A percentile compares a stretch with the other conserved stretches of the same genome.
These are phyloP conservation scores for Diprion similis DNA, from an alignment of 1,140 invertebrate species.

Conservation along the genomic window DNA sequence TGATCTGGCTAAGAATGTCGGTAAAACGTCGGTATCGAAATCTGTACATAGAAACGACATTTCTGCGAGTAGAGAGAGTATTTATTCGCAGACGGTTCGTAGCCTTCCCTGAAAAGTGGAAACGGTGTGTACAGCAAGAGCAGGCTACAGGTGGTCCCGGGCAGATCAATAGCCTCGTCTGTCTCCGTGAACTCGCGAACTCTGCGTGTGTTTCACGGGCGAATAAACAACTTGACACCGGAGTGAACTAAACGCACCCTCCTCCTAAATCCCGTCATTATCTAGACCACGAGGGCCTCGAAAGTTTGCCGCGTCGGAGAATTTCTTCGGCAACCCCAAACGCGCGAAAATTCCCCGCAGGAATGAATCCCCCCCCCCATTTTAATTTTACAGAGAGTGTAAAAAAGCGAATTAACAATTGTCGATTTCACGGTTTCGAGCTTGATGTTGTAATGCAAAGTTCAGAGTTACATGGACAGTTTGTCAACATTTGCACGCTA, in stretches of 20 bases:
- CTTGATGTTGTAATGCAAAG: too few species aligned
- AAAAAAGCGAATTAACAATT: too few species aligned
- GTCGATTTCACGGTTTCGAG: too few species aligned
- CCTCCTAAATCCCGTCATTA: background rate
- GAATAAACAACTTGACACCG: slow-evolving; percentile 2
- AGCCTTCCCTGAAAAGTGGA: background rate
- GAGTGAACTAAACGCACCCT: background rate
- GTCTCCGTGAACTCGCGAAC: slow-evolving; percentile 2
- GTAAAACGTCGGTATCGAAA: too few species aligned
- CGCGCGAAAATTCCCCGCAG: background rate
- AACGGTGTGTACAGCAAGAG: background rate
- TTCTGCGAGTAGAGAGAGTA: too few species aligned
- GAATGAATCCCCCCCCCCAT: too few species aligned
- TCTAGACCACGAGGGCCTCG: background rate
- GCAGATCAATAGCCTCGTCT: slow-evolving; percentile 7
- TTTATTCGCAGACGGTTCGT: background rate
- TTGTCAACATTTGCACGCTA: too few species aligned
- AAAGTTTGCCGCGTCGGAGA: background rate
- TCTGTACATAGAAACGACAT: too few species aligned
- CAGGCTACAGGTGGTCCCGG: slow-evolving; percentile 3
- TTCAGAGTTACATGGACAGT: too few species aligned
- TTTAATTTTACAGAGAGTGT: too few species aligned
- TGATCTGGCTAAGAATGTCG: too few species aligned
- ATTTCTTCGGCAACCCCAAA: background rate
- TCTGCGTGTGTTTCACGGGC: slow-evolving; percentile 4